A percentile compares a stretch with the other conserved stretches of the same genome.
Conservation (phyloP, 2,888 invertebrate species). For the Dynastes maya region DNA sequence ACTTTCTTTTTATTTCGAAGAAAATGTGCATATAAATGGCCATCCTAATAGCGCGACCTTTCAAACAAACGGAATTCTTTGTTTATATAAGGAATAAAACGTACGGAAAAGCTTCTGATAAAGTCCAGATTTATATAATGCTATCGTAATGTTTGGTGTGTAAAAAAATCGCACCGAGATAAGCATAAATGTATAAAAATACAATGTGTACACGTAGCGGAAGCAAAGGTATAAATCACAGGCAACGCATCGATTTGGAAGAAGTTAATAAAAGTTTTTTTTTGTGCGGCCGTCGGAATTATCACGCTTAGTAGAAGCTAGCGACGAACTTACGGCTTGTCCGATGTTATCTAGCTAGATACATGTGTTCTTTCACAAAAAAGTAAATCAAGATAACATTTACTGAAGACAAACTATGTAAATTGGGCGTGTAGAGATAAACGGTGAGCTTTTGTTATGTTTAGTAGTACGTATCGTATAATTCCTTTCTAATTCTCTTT, state of each 20-base stretch:
- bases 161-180: constrained; percentile 8
- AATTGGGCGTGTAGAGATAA: too few relatives aligned
- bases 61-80: neutral
- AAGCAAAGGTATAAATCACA: constrained; percentile 33
- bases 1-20: too few relatives aligned
- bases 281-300: neutral
- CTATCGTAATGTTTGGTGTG: neutral
- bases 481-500: too few relatives aligned
- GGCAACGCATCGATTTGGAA: constrained; percentile 21
- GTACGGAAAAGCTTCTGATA: neutral
- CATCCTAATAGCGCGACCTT: too few relatives aligned
- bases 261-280: constrained; percentile 42
- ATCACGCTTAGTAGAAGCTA: neutral
- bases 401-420: constrained; percentile 1
- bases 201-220: constrained; percentile 13
- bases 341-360: constrained; percentile 33
- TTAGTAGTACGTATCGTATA: too few relatives aligned
- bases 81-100: neutral
- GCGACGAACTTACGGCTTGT: constrained; percentile 7
- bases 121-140: neutral
- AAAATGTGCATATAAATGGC: too few relatives aligned
- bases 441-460: too few relatives aligned
- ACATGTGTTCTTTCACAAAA: constrained; percentile 19
- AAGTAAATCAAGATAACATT: constrained; percentile 14
- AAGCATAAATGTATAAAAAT: constrained; percentile 14